phyloP scores from a whole-genome alignment of 1,140 invertebrate species.

The Steinernema feltiae region DNA sequence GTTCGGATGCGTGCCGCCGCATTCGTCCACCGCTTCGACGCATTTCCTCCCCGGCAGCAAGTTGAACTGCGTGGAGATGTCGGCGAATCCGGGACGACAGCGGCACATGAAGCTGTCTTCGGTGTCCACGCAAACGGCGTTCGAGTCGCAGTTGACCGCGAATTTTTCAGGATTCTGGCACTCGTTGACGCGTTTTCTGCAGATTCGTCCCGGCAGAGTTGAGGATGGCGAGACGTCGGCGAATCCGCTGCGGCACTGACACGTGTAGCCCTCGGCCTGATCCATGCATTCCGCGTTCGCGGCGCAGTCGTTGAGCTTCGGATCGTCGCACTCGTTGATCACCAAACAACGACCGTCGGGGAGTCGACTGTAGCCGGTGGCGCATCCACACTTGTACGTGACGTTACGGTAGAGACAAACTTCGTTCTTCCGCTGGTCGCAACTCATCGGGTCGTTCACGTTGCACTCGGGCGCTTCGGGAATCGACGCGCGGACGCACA shows the following conservation, averaged over 20 bases:
- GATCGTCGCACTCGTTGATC: constrained; percentile 52
- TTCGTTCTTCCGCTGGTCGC: constrained; percentile 50
- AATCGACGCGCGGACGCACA: constrained; percentile 45
- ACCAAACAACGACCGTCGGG: constrained; percentile 56
- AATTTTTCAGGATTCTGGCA: constrained; percentile 42
- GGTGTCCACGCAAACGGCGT: constrained; percentile 56
- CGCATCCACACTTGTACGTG: constrained; percentile 53
- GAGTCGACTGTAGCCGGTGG: constrained; percentile 47
- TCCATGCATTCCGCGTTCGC: constrained; percentile 54
- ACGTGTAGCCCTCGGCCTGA: constrained; percentile 52
- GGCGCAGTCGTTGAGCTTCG: constrained; percentile 47
- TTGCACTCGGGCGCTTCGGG: constrained; percentile 54
- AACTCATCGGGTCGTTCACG: constrained; percentile 57
- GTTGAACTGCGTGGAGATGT: constrained; percentile 56
- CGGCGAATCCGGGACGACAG: constrained; percentile 57
- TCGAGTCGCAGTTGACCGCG: constrained; percentile 51
- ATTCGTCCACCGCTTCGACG: constrained; percentile 76
- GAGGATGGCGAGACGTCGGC: constrained; percentile 54
- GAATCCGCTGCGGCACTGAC: constrained; percentile 50
- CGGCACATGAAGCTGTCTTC: constrained; percentile 51
- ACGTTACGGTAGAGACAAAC: constrained; percentile 54
- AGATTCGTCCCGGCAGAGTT: constrained; percentile 51
- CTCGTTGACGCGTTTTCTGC: constrained; percentile 49
- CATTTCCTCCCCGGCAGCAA: constrained; percentile 49
- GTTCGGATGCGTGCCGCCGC: constrained; percentile 73